These are phyloP conservation scores for Pocota personata DNA, from an alignment of 2,888 invertebrate species.

Conservation along the genomic window DNA sequence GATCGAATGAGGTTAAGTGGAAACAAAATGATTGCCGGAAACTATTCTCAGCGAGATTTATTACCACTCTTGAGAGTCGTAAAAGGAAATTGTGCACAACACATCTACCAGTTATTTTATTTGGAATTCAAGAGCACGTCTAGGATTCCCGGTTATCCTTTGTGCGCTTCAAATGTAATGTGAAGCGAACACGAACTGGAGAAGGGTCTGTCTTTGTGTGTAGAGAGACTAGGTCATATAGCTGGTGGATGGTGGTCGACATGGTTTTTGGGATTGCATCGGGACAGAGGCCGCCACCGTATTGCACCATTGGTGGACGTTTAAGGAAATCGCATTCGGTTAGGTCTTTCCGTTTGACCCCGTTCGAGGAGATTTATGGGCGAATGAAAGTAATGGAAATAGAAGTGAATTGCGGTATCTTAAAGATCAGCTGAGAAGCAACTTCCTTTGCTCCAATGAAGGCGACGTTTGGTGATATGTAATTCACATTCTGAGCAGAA, in stretches of 20 bases:
- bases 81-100: constrained; percentile 83
- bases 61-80: constrained; percentile 83
- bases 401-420: constrained; percentile 44
- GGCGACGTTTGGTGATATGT: neutral
- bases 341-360: constrained; percentile 67
- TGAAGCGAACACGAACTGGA: constrained; percentile 13
- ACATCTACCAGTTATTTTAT: constrained; percentile 72
- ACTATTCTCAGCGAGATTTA: constrained; percentile 83
- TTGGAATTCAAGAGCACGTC: constrained; percentile 74
- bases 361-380: constrained; percentile 58
- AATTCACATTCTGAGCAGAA: neutral
- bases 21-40: constrained; percentile 80
- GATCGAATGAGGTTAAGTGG: constrained; percentile 70
- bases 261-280: constrained; percentile 55
- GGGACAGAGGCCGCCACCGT: constrained; percentile 59
- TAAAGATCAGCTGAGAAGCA: neutral
- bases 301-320: constrained; percentile 66
- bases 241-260: constrained; percentile 21
- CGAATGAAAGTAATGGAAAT: constrained; percentile 64
- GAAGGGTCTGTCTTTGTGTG: neutral
- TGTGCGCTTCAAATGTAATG: constrained; percentile 58
- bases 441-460: neutral
- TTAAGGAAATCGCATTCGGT: constrained; percentile 73
- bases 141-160: constrained; percentile 64
- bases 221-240: constrained; percentile 9